Evolutionary conservation across 2,797 vertebrate genomes (phyloP), one percentile per base, ranked within the genome.

Genomic region (Diplodus puntazzo): DNA sequence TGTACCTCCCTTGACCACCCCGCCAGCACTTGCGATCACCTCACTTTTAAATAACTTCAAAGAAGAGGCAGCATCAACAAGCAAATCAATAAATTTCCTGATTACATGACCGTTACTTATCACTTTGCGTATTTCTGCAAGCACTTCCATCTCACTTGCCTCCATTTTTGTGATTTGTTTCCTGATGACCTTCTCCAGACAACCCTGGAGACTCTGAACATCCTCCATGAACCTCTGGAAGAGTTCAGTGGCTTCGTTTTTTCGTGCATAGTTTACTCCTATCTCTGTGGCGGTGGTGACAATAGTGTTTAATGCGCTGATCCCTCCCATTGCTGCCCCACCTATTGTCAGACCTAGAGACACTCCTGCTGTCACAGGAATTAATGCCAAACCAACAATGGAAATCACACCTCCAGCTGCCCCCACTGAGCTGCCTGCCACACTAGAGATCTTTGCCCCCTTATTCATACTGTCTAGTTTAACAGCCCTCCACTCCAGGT

Each of bases 401-500:
- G 93, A 92, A 11, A 95, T 78, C 3, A 94, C 73, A 1, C 95
- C 90, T 1, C 93, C 93, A 4, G 81, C 30, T 3, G 79, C 80
- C 27, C 95, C 94, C 48, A 95, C 89, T 0, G 94, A 94, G 62
- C 95, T 95, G 53, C 94, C 92, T n/a, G 80, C 84, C 63, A 95
- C 92, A 39, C 87, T 93, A 79, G 94, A 96, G 82, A 96, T 94
- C 78, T 79, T 93, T n/a, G 94, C 85, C 0, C 93, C 94, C 14
- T 0, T 83, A 39, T 87, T 92, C 94, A 95, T 95, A 7, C 6
- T 85, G 85, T 95, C 93, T 1, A 95, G 75, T 78, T 94, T 82
- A 20, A 87, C 82, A 17, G 94, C 93, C 69, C 48, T 81, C 77
- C n/a, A n/a, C 65, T 96, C 93, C 75, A 95, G 57, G 7, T 89